A percentile compares a stretch with the other conserved stretches of the same genome.
phyloP scores from a whole-genome alignment of 2,888 invertebrate genomes.

The Ornithoptera alexandrae region DNA sequence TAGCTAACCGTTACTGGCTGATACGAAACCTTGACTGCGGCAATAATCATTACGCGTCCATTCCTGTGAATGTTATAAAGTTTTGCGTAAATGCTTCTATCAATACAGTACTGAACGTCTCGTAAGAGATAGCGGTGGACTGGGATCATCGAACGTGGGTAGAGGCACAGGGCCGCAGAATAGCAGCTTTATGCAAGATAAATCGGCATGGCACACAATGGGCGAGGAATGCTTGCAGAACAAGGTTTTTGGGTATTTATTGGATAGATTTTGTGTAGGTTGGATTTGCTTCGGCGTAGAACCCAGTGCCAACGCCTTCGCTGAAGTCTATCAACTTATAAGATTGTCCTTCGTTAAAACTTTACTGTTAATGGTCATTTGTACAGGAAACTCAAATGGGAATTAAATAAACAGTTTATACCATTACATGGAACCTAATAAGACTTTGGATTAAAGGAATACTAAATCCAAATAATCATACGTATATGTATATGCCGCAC shows the following conservation, averaged over 20 bases:
- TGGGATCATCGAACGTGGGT: conserved; percentile 63
- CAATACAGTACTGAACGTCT: conserved; percentile 65
- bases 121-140: conserved; percentile 42
- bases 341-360: conserved; percentile 26
- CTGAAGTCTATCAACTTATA: conserved; percentile 25
- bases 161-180: conserved; percentile 55
- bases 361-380: conserved; percentile 17
- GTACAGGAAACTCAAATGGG: conserved; percentile 11
- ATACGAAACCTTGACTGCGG: conserved; percentile 50
- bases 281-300: conserved; percentile 61
- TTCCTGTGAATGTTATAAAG: conserved; percentile 54
- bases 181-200: conserved; percentile 71
- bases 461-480: no score
- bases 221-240: conserved; percentile 71
- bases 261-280: conserved; percentile 78
- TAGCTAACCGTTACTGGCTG: conserved; percentile 63
- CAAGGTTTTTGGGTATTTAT: conserved; percentile 80
- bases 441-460: no score
- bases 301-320: conserved; percentile 39
- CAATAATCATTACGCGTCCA: conserved; percentile 47
- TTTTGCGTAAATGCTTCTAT: conserved; percentile 52
- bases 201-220: conserved; percentile 74
- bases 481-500: no score
- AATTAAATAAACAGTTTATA: not conserved
- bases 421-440: no score